Evolutionary conservation across 2,797 vertebrate genomes (phyloP), one percentile per base, ranked within the genome.

Genomic region (Neomorphus geoffroyi): DNA sequence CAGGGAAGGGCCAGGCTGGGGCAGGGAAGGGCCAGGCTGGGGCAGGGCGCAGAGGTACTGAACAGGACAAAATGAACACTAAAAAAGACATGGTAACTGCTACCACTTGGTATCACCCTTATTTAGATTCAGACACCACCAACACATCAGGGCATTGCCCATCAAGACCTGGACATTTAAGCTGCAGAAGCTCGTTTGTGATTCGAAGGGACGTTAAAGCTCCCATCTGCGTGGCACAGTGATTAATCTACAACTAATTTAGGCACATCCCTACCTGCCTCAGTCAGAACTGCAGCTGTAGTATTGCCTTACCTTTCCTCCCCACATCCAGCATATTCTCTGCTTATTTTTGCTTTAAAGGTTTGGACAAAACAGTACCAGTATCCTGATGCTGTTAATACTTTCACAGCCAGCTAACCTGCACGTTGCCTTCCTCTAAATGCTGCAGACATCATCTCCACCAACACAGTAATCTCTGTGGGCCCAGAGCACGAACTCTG

Each of bases 181-280:
- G 58, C 37, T 87, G 22, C 62, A 88, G 53, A 60, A 88, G 39
- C 5, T 71, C 9, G 21, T 66, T 71, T 88, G 27, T 73, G 82
- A 57, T 69, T 50, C 43, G 24, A 73, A 53, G 15, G 16, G 13
- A 70, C 62, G 21, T 69, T 30, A 72, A 58, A 92, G 17, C 43
- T 78, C 74, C 37, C 28, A 54, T 35, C 13, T 21, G 7, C 4
- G 2, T 24, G 18, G 62, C 41, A 50, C 0, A 72, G 43, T 33
- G 79, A 85, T 82, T 79, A 85, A 80, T 61, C 43, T 89, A 72
- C 74, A 93, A 69, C 33, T 61, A 57, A 62, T 70, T 54, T 43
- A 65, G 30, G 33, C 10, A 54, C 11, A 18, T 8, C 39, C 48
- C 51, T 54, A 45, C 24, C 41, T 66, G 16, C 66, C 81, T 65